Evolutionary conservation across 2,113 vertebrate genomes (phyloP), one percentile per base, ranked within the genome.

Genomic region (Phalacrocorax carbo): DNA sequence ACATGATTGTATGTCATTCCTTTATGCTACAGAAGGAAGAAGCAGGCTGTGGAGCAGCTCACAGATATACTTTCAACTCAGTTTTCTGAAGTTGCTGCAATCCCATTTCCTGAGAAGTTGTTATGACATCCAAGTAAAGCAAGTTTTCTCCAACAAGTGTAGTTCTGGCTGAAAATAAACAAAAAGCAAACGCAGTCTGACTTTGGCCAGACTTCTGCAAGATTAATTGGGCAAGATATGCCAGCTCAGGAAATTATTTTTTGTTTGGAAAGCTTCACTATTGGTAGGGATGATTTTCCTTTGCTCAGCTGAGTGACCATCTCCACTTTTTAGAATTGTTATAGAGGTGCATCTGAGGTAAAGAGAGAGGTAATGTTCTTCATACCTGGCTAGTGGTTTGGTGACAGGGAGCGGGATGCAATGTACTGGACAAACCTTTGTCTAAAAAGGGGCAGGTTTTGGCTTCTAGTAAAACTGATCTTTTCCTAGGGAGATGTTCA

Each of bases 201-300:
- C 27, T 90, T 83, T 27, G 16, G 13, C 44, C 48, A 90, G 60
- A 55, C 29, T 75, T 38, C 38, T 7, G 4, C 49, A 81, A 90
- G 77, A 92, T 78, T 44, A 83, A 83, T 87, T 58, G 69, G 13
- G 30, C 0, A 8, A 62, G 48, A 58, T 26, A 11, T 57, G 46
- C 11, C 65, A 82, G 68, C 27, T 68, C 72, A 91, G 46, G 66
- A 84, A 95, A 88, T 78, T 30, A 70, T 66, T 75, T 83, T 92
- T 81, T 85, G 3, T 81, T 94, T 48, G n/a, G 54, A 62, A 27
- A 88, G 11, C 61, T 78, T 90, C 42, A 15, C 10, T 83, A 3
- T 42, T 66, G 30, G 51, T 90, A 86, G 34, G n/a, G 34, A 40
- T 57, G 17, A 36, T 79, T 92, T 90, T 95, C 34, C 30, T 92